Base-by-base conservation (phyloP, 1,140 invertebrate species). In the Drosophila trapezifrons region DNA sequence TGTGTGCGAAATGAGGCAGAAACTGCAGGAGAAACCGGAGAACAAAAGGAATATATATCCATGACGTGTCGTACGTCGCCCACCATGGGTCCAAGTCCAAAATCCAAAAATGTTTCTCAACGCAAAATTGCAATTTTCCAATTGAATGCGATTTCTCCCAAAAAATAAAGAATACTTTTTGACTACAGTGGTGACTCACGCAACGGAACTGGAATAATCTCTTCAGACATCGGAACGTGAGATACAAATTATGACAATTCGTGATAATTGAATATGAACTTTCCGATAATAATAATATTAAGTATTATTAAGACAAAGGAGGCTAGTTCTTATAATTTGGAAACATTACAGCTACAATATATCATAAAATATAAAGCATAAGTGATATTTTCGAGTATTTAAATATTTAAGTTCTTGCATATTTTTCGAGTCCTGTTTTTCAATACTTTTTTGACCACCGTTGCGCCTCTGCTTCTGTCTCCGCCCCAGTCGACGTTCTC, bases 1-100 rank as follows among this genome's bases (percentile, higher is more conserved):
- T 43, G 65, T 64, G 70, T 73, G 80, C 80, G 67, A 74, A 76
- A 86, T 78, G 83, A 86, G 74, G 65, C 58, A 60, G 69, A 81
- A 85, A 78, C 51, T 58, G 45, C 54, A 81, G 43, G 35, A 47
- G 35, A 60, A 52, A 27, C 52, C 43, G 43, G 20, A 22, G 9
- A 69, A 69, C 65, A 69, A 69, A 69, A 37, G 62, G 47, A 69
- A 69, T 52, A 22, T 47, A 54, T 54, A 52, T 25, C 62, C 46
- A 17, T 64, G 59, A 64, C 45, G 64, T 65, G 64, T 63, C 45
- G 54, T 18, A 27, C n/a, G 25, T 51, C 38, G 70, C 38, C 38
- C 58, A 76, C 69, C 63, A 56, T 45, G 45, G 72, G 45, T 32
- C n/a, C 47, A 35, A 20, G 13, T n/a, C 38, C 20, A 22, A 37